Base-by-base conservation (phyloP, 2,797 vertebrate genomes). In the Paedocypris micromegethes region DNA sequence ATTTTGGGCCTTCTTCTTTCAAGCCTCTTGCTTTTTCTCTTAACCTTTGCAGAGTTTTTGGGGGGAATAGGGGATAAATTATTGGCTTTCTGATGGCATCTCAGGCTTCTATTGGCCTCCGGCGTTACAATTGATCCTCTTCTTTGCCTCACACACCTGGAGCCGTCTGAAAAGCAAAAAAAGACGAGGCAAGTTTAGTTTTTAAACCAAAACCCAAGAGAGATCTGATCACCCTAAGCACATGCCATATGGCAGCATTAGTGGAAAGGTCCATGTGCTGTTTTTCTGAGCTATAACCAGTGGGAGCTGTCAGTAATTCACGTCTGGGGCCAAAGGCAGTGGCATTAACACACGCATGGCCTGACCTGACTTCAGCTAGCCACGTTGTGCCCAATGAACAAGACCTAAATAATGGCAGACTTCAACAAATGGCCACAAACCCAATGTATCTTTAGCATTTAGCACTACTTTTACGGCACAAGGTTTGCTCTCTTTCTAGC, bases 41-140 rank as follows among this genome's bases (percentile, higher is more conserved):
- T 81, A 81, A 77, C 83, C 78, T 81, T 84, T 80, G 77, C 74
- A 66, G 79, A 55, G 79, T 71, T 77, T 78, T 37, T 37, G 51
- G 74, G 78, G 80, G 83, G 83, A 82, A 80, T 7, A 84, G 82
- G 83, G 79, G 76, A 70, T 83, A 78, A 83, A 85, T 82, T 88
- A 87, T 90, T 91, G 89, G 84, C 76, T 84, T 76, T 78, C 75
- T 61, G 81, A 79, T 67, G 63, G 71, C 59, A 5, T 77, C 73
- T 82, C 70, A 64, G 67, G 82, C 73, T 75, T 71, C 81, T 83
- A 66, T 84, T 84, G 85, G 84, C 81, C 70, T 78, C 60, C 48
- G n/a, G 48, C 40, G 66, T 78, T 63, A 58, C 50, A 75, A 78
- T 79, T 76, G 78, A 79, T 81, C 64, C 60, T 41, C 77, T 83